A percentile compares a stretch with the other conserved stretches of the same genome.
Conservation (phyloP, 1,140 invertebrate genomes). For the Branchinecta lynchi region DNA sequence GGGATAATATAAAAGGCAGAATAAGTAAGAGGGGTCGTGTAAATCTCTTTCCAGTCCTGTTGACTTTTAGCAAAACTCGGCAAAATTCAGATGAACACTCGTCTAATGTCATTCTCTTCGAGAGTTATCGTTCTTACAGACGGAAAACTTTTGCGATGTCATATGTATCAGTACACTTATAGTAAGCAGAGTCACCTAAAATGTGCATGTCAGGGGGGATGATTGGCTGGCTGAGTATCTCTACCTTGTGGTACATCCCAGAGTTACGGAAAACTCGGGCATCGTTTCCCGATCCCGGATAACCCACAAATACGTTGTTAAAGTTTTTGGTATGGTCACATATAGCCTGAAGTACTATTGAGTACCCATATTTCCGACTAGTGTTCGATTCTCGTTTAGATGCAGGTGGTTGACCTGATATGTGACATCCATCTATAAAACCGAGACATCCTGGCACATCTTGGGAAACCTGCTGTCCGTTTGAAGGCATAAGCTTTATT, state of each 20-base stretch:
- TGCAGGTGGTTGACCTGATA: neutral
- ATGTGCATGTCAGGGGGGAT: neutral
- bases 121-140: too few relatives aligned
- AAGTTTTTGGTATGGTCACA: neutral
- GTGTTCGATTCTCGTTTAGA: too few relatives aligned
- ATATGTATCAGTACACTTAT: too few relatives aligned
- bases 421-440: neutral
- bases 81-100: too few relatives aligned
- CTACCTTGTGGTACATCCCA: neutral
- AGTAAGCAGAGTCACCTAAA: slow-evolving; percentile 1
- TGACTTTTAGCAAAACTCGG: too few relatives aligned
- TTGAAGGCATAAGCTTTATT: too few relatives aligned
- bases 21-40: too few relatives aligned
- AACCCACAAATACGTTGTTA: neutral
- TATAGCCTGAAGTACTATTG: neutral
- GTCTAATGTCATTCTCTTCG: too few relatives aligned
- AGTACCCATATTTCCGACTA: neutral
- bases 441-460: neutral
- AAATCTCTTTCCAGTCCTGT: too few relatives aligned
- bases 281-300: neutral
- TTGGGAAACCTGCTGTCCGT: neutral
- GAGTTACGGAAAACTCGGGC: neutral
- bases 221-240: neutral
- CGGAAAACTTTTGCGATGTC: too few relatives aligned
- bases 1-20: too few relatives aligned